Evolutionary conservation across 1,140 invertebrate genomes (phyloP), one percentile per base, ranked within the genome.

Genomic region (Elymnias hypermnestra): DNA sequence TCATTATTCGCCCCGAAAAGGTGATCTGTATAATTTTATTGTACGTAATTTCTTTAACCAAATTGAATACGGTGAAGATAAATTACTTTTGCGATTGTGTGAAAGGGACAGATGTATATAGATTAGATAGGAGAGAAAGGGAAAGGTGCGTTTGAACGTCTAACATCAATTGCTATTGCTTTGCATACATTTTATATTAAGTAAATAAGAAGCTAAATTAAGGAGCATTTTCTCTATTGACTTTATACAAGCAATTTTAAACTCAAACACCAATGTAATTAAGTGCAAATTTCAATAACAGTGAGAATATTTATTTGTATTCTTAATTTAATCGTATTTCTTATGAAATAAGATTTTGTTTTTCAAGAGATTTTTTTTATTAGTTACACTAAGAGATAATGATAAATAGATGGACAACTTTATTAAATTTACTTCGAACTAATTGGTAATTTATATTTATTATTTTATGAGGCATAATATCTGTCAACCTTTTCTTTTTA

Each of bases 21-120:
- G 40, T 48, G 62, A 66, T 60, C 71, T 65, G 63, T 75, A 79
- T 79, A 79, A 79, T 76, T 79, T 79, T 72, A 73, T 74, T 72
- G 70, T 65, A 58, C 56, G 61, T 66, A 69, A 74, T 72, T 72
- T 66, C 63, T 39, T 57, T 58, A 46, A 28, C 42, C 48, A 65
- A 75, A 73, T 72, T 71, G 63, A 78, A 78, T 63, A 49, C 52
- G 49, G 35, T 29, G 48, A 53, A 38, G 37, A 58, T 65, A 74
- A 75, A 75, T 76, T 72, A 64, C 65, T 69, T 63, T 60, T 36
- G 33, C 14, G 17, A 49, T 54, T 40, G 22, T 23, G 29, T 26
- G 29, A 59, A 28, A 25, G 50, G 59, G 52, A 60, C 41, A 38
- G 36, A 57, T 6, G 57, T 43, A 60, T 36, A 36, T 7, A 8